Conservation (phyloP, 2,888 invertebrate species). For the Heliconius hortense region DNA sequence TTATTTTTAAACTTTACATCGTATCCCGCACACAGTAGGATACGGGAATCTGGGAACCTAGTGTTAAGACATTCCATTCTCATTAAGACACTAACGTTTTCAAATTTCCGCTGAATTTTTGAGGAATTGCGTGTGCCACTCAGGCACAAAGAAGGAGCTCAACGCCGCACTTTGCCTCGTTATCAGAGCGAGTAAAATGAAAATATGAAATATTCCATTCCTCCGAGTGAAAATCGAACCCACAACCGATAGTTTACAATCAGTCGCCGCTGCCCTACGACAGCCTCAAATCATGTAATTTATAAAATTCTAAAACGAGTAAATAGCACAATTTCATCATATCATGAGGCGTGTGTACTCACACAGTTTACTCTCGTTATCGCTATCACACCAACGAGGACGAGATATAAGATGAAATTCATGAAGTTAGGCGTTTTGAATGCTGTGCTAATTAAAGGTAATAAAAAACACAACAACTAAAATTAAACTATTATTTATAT, state of each 20-base stretch:
- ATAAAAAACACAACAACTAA: neutral
- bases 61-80: no score
- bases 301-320: conserved; percentile 13
- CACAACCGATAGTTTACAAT: neutral
- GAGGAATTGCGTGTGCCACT: no score
- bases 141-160: no score
- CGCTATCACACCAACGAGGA: conserved; percentile 42
- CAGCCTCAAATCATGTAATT: neutral
- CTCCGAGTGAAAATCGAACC: neutral
- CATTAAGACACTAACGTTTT: no score
- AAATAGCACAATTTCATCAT: conserved; percentile 37
- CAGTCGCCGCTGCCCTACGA: neutral
- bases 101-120: no score
- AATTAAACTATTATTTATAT: no score
- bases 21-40: no score
- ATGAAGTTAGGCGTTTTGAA: conserved; percentile 29
- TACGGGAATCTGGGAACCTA: no score
- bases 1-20: no score
- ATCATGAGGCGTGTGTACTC: conserved; percentile 30
- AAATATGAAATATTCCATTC: neutral
- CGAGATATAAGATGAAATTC: conserved; percentile 39
- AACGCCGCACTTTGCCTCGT: no score
- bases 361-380: conserved; percentile 37
- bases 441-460: neutral
- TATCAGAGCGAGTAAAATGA: no score